These are phyloP conservation scores for Hydractinia echinata DNA, from an alignment of 30 jellyfish, hydroid and myxozoan genomes.

Conservation along the genomic window DNA sequence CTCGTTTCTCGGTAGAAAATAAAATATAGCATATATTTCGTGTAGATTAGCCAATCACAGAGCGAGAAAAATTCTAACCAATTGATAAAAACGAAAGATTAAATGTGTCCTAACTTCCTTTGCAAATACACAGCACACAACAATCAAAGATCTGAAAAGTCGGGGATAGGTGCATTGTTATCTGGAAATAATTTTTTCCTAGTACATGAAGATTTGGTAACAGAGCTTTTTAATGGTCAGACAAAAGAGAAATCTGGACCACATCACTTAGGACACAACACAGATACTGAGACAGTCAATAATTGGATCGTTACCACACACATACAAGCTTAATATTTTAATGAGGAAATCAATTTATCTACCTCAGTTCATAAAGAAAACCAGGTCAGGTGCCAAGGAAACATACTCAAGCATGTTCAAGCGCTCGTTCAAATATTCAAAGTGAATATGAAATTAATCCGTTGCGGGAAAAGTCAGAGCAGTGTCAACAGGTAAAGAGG, in stretches of 20 bases:
- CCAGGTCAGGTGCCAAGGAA: no score
- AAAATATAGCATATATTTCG: no score
- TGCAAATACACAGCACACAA: neutral
- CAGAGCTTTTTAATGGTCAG: neutral
- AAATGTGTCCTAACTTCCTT: neutral
- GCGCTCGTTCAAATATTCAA: no score
- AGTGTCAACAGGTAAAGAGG: neutral
- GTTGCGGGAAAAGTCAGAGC: neutral
- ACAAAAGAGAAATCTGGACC: neutral
- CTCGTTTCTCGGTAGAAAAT: no score
- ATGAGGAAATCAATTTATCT: neutral
- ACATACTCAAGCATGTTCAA: no score
- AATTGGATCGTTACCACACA: neutral
- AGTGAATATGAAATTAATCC: no score
- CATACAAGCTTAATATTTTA: neutral
- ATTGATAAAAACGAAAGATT: no score
- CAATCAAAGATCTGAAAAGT: neutral
- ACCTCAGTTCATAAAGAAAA: slow-evolving; percentile 11
- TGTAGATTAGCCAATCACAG: no score
- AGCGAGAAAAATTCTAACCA: no score
- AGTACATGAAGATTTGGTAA: neutral
- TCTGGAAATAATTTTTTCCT: neutral
- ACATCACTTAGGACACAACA: neutral
- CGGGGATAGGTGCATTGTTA: neutral
- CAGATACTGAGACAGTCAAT: neutral